Conservation (phyloP, 2,797 vertebrate genomes). For the Sebastes kiyomatsui region DNA sequence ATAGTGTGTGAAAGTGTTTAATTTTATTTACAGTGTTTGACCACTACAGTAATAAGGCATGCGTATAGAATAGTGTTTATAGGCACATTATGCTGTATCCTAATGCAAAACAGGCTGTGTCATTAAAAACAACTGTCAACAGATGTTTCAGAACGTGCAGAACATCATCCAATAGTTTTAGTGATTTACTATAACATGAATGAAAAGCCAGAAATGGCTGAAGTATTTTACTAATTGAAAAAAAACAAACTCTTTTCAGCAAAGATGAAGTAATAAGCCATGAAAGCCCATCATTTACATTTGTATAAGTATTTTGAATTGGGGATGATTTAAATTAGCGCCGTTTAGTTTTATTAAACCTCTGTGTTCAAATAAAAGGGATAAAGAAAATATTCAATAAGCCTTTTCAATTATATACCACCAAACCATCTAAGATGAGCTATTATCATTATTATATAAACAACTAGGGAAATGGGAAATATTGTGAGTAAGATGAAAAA, state of each 20-base stretch:
- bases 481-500: neutral
- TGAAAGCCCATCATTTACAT: constrained; percentile 26
- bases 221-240: constrained; percentile 3
- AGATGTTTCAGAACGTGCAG: constrained; percentile 18
- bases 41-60: neutral
- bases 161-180: neutral
- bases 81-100: neutral
- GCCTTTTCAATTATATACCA: neutral
- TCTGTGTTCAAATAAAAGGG: constrained; percentile 10
- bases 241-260: neutral
- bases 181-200: constrained; percentile 8
- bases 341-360: constrained; percentile 14
- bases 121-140: constrained; percentile 27
- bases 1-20: neutral
- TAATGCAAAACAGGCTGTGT: constrained; percentile 1
- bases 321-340: neutral
- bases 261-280: constrained; percentile 21
- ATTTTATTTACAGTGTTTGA: constrained; percentile 25
- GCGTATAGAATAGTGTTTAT: constrained; percentile 7
- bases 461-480: neutral
- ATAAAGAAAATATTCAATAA: neutral
- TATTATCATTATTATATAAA: neutral
- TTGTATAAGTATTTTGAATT: constrained; percentile 21
- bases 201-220: neutral
- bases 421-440: neutral